Base-by-base conservation (phyloP, 2,888 invertebrate species). In the Cerastoderma edule region DNA sequence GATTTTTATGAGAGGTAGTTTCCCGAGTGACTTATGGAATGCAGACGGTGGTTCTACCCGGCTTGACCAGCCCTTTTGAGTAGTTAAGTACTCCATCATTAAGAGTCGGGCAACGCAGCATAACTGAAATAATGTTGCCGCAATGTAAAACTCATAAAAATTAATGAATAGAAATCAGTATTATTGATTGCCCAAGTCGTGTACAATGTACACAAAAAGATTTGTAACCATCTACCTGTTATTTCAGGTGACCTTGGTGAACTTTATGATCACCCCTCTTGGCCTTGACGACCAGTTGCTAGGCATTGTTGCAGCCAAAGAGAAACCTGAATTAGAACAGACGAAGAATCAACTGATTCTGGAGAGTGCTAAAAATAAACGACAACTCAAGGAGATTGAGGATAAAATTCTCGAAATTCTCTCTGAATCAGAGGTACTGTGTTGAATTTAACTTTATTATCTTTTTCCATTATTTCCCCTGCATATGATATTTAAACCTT, bases 181-280 rank as follows among this genome's bases (percentile, higher is more conserved):
- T n/a, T n/a, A n/a, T n/a, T n/a, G n/a, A n/a, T n/a, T n/a, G n/a
- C n/a, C n/a, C n/a, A n/a, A n/a, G n/a, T n/a, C n/a, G n/a, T n/a
- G n/a, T n/a, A n/a, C n/a, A n/a, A n/a, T n/a, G n/a, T n/a, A n/a
- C n/a, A n/a, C n/a, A n/a, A n/a, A n/a, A n/a, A n/a, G n/a, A n/a
- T 39, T 10, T 39, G 10, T 10, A 10, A 39, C 16, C 39, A 39
- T 16, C 8, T 10, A 10, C 10, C 16, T 39, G 39, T 30, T 8
- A 16, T 5, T 28, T 96, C 96, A 96, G 96, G 96, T 97, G 72
- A 96, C 97, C 0, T 92, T 98, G 83, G 93, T 98, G 81, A 98
- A 98, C 94, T 98, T 98, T 94, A 97, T 97, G 96, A 97, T 98
- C 88, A 98, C 98, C 0, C 96, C 96, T 10, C 96, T 96, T 94